phyloP scores from a whole-genome alignment of 2,797 vertebrate species.

The Myotis daubentonii region DNA sequence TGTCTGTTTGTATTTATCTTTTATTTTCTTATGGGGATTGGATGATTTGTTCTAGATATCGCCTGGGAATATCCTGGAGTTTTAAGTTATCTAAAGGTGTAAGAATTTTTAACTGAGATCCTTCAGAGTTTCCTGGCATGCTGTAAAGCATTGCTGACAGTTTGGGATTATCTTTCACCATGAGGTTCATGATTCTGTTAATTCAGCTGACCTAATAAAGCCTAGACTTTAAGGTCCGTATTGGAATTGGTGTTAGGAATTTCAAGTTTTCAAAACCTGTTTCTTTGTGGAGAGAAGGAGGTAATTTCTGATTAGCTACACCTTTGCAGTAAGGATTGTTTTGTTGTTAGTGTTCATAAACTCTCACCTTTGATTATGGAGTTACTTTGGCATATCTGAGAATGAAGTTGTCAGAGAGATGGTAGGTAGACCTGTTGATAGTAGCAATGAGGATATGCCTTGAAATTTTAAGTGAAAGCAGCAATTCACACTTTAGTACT shows the following conservation, averaged over 20 bases:
- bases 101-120: conserved; percentile 39
- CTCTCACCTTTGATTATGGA: not conserved
- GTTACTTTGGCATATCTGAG: conserved; percentile 18
- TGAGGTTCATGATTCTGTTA: conserved; percentile 31
- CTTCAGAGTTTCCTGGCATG: conserved; percentile 20
- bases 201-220: not conserved
- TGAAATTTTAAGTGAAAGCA: conserved; percentile 43
- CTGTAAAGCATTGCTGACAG: not conserved
- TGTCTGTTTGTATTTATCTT: not conserved
- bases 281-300: conserved; percentile 14
- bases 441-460: not conserved
- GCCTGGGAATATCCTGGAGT: not conserved
- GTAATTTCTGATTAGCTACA: conserved; percentile 27
- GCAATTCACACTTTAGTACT: not conserved
- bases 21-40: not conserved
- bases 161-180: not conserved
- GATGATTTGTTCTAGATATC: not conserved
- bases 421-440: not conserved
- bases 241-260: not conserved
- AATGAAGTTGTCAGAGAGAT: not conserved
- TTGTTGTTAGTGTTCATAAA: conserved; percentile 47
- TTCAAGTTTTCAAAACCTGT: not conserved
- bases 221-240: not conserved
- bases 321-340: conserved; percentile 41
- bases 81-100: not conserved